These are phyloP conservation scores for Stictocephala bisonia DNA, from an alignment of 2,888 invertebrate genomes.

Conservation along the genomic window DNA sequence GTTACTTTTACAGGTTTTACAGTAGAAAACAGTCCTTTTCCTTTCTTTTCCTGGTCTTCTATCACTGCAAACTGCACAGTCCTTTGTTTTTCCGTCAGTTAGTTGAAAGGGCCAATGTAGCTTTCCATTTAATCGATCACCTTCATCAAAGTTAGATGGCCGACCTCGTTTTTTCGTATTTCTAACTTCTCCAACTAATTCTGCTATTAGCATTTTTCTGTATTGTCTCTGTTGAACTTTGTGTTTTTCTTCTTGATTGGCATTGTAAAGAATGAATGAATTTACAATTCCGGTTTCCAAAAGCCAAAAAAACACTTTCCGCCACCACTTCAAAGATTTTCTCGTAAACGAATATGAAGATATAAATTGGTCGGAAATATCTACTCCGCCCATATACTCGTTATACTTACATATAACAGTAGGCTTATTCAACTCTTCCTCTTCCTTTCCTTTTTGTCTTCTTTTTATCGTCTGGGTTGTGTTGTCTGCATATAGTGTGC, in stretches of 20 bases:
- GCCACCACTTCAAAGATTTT: no score
- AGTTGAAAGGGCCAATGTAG: neutral
- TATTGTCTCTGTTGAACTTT: no score
- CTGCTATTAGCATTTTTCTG: no score
- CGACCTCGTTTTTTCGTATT: neutral
- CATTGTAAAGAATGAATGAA: no score
- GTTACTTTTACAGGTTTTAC: neutral
- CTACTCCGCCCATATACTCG: conserved; percentile 17
- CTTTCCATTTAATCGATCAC: conserved; percentile 19
- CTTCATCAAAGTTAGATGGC: neutral
- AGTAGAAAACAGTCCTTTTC: neutral
- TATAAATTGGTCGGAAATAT: conserved; percentile 18
- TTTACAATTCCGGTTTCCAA: no score
- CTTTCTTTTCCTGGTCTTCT: neutral
- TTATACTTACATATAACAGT: conserved; percentile 19
- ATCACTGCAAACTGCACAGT: conserved; percentile 13
- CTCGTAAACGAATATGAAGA: no score
- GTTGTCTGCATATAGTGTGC: conserved; percentile 19
- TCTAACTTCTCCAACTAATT: neutral
- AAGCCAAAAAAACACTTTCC: no score
- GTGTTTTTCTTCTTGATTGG: no score
- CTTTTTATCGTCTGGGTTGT: conserved; percentile 9
- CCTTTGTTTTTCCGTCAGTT: neutral
- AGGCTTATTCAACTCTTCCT: neutral
- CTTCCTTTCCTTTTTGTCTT: neutral